Evolutionary conservation across 1,140 invertebrate genomes (phyloP), one percentile per base, ranked within the genome.

Genomic region (Diorhabda elongata): DNA sequence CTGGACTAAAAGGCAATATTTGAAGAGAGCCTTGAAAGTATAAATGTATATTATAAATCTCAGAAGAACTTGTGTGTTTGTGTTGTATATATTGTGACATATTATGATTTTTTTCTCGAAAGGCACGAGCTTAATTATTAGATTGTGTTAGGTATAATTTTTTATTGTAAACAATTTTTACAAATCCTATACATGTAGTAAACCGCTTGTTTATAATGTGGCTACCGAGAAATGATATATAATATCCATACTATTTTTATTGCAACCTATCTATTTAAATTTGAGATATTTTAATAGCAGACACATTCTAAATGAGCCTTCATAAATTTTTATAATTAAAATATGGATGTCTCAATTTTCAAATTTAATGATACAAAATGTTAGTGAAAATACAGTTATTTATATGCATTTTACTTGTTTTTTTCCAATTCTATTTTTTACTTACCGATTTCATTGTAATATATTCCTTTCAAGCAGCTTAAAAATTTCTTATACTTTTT

Each of bases 261-360:
- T 73, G 59, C 47, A 67, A 67, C 45, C 65, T 44, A 44, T n/a
- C 65, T 59, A 67, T 44, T 67, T 67, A 52, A 67, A 67, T 58
- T 67, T 45, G 57, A 59, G 42, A 71, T 64, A 64, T 68, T 67
- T 68, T 68, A 63, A 63, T 43, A 42, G 44, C 59, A 62, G 67
- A 64, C 58, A 64, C 70, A 69, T 72, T 67, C 60, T 68, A 71
- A 68, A 52, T 64, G 59, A 56, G 70, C 70, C 45, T 57, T 72
- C 61, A 68, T 62, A 68, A 72, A 69, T 75, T 77, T 77, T 76
- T 75, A 75, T 73, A 73, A 69, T 73, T 74, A 72, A 72, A 75
- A 72, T 77, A 74, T 77, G 69, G 72, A 73, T 76, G 73, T 77
- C 71, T 73, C 70, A 74, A 74, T 71, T 77, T 71, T 73, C 70